Evolutionary conservation across 2,888 invertebrate species (phyloP), one percentile per base, ranked within the genome.

Genomic region (Aphrophora alni): DNA sequence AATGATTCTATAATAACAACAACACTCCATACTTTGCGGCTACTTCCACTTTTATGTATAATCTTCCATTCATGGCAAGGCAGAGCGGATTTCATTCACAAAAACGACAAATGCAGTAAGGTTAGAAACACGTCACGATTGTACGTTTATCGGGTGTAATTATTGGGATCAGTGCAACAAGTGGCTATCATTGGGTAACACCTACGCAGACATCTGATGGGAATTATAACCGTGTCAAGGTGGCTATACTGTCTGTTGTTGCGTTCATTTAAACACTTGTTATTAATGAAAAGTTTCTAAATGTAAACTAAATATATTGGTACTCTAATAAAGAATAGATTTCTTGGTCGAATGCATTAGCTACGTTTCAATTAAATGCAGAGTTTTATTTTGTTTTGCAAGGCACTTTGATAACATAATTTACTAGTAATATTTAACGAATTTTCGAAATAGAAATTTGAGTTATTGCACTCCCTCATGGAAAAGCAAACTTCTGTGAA

Each of bases 1-100:
- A 59, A 59, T 59, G 59, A 59, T 59, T 59, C 59, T 59, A 59
- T 59, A 59, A 59, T 59, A 59, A 59, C 59, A n/a, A 59, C 59
- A 3, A 14, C 21, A 21, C 59, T 59, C 59, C 59, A 21, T 59
- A 4, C 59, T 59, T 59, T 21, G 59, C 59, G 59, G 59, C 59
- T 21, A 59, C 59, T 59, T 59, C 59, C 59, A 59, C 59, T n/a
- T 59, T 59, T 59, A 59, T 59, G 59, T 59, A 59, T 59, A 59
- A 59, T 59, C 59, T 59, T 59, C 59, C 59, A 59, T 59, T 59
- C 59, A 59, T 59, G 14, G 59, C 59, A n/a, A 21, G 59, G 4
- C 59, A 10, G 5, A 21, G 59, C 59, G 59, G 59, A 21, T 59
- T 59, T 59, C 59, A 59, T 59, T 59, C 59, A 59, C 44, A 44